A percentile compares a stretch with the other conserved stretches of the same genome.
phyloP scores from a whole-genome alignment of 2,113 vertebrate species.

The Sander vitreus region DNA sequence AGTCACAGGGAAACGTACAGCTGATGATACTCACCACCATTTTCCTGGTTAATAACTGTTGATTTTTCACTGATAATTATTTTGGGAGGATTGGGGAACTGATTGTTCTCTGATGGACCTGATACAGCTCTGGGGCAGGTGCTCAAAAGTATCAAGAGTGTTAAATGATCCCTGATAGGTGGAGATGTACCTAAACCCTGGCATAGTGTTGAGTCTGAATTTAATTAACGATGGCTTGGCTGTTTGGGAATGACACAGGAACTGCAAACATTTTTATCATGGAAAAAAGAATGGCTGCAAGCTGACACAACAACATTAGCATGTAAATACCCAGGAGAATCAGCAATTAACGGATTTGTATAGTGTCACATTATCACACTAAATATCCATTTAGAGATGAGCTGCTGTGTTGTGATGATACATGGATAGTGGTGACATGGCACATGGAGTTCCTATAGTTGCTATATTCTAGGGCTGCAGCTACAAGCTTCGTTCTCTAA shows the following conservation, averaged over 20 bases:
- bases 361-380: conserved; percentile 42
- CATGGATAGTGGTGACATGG: not conserved
- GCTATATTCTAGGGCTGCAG: not conserved
- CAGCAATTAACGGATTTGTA: conserved; percentile 48
- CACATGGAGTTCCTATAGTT: not conserved
- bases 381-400: conserved; percentile 38
- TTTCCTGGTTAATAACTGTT: conserved; percentile 11
- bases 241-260: conserved; percentile 23
- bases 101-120: conserved; percentile 28
- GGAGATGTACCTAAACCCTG: conserved; percentile 24
- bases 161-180: conserved; percentile 39
- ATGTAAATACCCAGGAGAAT: conserved; percentile 38
- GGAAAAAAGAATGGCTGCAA: conserved; percentile 17
- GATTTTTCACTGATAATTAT: conserved; percentile 20
- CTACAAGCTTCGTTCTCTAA: not conserved
- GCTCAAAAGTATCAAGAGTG: conserved; percentile 37
- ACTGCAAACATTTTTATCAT: conserved; percentile 3
- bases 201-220: conserved; percentile 21
- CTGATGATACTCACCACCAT: not conserved
- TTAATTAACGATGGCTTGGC: conserved; percentile 21
- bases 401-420: conserved; percentile 23
- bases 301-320: conserved; percentile 32
- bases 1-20: conserved; percentile 14
- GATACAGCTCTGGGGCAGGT: conserved; percentile 28
- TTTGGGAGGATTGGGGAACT: not conserved